phyloP scores from a whole-genome alignment of 2,113 vertebrate species.

The Corapipo altera region DNA sequence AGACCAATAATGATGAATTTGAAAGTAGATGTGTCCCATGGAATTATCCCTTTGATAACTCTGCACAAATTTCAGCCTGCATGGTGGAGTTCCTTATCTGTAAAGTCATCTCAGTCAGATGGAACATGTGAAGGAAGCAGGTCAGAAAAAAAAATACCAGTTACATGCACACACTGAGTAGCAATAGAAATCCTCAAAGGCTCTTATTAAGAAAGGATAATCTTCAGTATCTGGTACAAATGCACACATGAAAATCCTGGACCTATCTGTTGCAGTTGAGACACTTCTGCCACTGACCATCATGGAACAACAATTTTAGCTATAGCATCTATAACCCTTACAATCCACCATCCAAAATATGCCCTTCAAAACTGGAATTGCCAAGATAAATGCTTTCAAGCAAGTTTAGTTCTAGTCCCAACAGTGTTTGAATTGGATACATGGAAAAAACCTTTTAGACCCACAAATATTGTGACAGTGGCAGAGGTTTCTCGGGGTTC shows the following conservation, averaged over 20 bases:
- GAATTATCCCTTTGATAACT: background rate
- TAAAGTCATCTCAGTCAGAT: background rate
- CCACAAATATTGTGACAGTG: accelerated
- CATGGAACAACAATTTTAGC: background rate
- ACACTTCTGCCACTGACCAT: background rate
- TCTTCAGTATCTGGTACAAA: background rate
- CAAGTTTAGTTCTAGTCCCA: background rate
- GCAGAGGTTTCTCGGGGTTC: background rate
- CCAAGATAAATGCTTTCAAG: background rate
- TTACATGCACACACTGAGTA: background rate
- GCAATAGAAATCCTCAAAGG: background rate
- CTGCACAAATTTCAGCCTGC: background rate
- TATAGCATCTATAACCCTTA: background rate
- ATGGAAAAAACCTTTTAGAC: background rate
- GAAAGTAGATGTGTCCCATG: background rate
- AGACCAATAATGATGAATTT: background rate
- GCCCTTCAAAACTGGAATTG: background rate
- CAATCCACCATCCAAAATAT: background rate
- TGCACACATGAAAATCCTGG: background rate
- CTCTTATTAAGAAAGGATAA: background rate
- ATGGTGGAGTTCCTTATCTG: background rate
- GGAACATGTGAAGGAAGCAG: background rate
- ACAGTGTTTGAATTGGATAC: background rate
- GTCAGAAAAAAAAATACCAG: background rate
- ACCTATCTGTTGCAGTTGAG: background rate